Evolutionary conservation across 2,888 invertebrate species (phyloP).

Genomic region (Lochmaea capreae): DNA sequence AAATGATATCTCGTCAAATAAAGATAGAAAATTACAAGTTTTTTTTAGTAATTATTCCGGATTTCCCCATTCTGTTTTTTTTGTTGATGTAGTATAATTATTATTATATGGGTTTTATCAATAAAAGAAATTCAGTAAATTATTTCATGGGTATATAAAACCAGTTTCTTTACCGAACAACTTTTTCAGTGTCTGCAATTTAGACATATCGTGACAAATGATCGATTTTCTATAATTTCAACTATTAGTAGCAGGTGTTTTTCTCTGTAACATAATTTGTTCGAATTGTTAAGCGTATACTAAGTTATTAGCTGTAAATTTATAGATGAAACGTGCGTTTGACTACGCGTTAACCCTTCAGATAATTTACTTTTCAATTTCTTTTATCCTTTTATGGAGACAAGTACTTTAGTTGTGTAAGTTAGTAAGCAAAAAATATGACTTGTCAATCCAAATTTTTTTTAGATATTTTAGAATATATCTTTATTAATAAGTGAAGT

Average conservation of each 20-base stretch:
- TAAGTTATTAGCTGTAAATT: not conserved
- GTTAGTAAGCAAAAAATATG: not conserved
- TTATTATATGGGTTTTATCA: not conserved
- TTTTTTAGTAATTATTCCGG: no score
- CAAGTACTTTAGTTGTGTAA: not conserved
- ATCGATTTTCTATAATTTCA: conserved; percentile 24
- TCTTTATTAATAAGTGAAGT: no score
- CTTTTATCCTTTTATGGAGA: conserved; percentile 10
- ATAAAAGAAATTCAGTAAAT: not conserved
- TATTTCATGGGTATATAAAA: not conserved
- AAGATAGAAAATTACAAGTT: no score
- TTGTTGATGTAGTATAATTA: no score
- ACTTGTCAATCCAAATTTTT: no score
- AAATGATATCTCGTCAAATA: no score
- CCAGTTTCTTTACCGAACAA: not conserved
- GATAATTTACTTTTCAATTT: not conserved
- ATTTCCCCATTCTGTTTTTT: not conserved
- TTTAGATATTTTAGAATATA: no score
- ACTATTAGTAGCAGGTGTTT: conserved; percentile 18
- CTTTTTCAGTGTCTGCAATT: not conserved
- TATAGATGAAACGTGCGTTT: conserved; percentile 11
- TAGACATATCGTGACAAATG: conserved; percentile 2
- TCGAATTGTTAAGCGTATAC: conserved; percentile 2
- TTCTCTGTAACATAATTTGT: not conserved
- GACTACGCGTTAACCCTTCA: not conserved